Evolutionary conservation across 1,140 invertebrate genomes (phyloP), one percentile per base, ranked within the genome.

Genomic region (Conopomorpha cramerella): DNA sequence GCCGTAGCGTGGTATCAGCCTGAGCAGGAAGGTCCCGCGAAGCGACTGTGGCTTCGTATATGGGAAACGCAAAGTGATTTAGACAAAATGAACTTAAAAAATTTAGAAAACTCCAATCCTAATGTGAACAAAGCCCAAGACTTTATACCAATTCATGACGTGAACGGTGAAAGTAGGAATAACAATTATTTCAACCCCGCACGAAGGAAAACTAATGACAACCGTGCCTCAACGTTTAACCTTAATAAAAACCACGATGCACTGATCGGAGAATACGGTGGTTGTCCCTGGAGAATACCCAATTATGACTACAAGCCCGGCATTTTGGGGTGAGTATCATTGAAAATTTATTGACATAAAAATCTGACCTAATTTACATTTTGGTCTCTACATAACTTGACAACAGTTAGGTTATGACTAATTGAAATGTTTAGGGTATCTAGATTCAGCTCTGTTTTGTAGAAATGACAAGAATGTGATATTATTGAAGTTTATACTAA

Each of bases 1-100:
- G 88, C 86, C 81, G 92, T 95, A 79, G 91, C 89, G 84, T 96
- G 93, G 92, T 93, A 90, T 86, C 93, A 95, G 85, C 92, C 93
- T 73, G 95, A 97, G 86, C 94, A 97, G 83, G 87, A 91, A 82
- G 94, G 94, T 79, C 91, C 91, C 80, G 92, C 93, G 57, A 91
- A 93, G 82, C 84, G 89, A 65, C 84, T 95, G 81, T 96, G 93
- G 93, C 85, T 88, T 77, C 86, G 89, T 74, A 90, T 96, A 78
- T 96, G 92, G 92, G 90, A 93, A 78, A 86, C 88, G 51, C 90
- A 79, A 72, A 77, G 67, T 67, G 76, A 78, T 62, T 65, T 72
- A 57, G 82, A 86, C 67, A 85, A 81, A 78, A 83, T 86, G 82
- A 84, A 86, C 65, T 65, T 85, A 45, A 84, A 83, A 71, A 80